These are phyloP conservation scores for Drosophila melanocephala DNA, from an alignment of 2,888 invertebrate genomes.

Conservation along the genomic window DNA sequence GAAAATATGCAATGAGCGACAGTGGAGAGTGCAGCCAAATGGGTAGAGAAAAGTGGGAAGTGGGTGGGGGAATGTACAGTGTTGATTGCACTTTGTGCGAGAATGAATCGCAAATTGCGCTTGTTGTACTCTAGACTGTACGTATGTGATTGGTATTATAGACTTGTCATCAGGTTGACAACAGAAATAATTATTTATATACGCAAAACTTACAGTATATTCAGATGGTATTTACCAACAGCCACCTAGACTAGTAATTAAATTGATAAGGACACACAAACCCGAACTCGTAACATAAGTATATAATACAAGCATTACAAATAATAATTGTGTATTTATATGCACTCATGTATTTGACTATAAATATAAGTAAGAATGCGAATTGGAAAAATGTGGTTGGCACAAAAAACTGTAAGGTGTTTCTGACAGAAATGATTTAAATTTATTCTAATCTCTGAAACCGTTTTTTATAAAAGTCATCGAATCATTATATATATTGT, in stretches of 20 bases:
- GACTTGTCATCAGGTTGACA: slow-evolving; percentile 22
- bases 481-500: background rate
- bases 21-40: background rate
- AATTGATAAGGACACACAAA: background rate
- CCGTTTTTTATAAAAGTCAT: background rate
- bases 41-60: slow-evolving; percentile 10
- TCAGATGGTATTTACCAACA: background rate
- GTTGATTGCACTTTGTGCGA: slow-evolving; percentile 70
- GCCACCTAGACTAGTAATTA: background rate
- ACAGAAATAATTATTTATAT: background rate
- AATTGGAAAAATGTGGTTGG: background rate
- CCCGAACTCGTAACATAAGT: background rate
- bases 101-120: slow-evolving; percentile 53
- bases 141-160: slow-evolving; percentile 14
- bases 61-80: slow-evolving; percentile 23
- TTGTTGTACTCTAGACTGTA: slow-evolving; percentile 35
- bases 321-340: background rate
- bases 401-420: background rate
- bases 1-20: slow-evolving; percentile 25
- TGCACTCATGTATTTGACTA: background rate
- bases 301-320: background rate
- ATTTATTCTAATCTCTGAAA: background rate
- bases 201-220: background rate
- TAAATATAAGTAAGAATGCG: background rate
- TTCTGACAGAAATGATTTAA: background rate